Evolutionary conservation across 2,797 vertebrate genomes (phyloP), one percentile per base, ranked within the genome.

Genomic region (Cynodonichthys magdalenae): DNA sequence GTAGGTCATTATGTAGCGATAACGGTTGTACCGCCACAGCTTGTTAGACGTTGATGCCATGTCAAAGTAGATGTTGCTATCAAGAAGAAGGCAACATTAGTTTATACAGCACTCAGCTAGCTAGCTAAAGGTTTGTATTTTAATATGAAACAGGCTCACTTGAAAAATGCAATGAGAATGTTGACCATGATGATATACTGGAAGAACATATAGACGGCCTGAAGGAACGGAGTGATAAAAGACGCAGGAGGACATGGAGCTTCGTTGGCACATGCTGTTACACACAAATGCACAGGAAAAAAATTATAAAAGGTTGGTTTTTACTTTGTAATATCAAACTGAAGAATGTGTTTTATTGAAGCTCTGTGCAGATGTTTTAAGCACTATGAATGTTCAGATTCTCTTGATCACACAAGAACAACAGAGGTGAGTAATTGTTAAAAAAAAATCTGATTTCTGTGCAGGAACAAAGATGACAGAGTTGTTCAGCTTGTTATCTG

Each of bases 171-270:
- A 63, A 99, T 99, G 66, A 99, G 92, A 60, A 98, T 91, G 87
- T 98, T 99, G 93, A 99, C 97, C 96, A 99, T 97, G 90, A 99
- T 98, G 89, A 99, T 97, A 62, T 99, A 99, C 62, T 99, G 97
- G 75, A 98, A 91, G 66, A 99, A 99, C 77, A 99, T 93, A 69
- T 99, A 99, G 53, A 99, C 96, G 0, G 95, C 98, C 88, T 99
- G 97, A 49, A 99, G 95, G 71, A 96, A 94, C 0, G 95, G 94
- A 0, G 94, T 94, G 20, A 99, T 89, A 66, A 99, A 99, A 47
- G 95, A 94, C 11, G 94, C 96, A 3, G 96, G 94, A 65, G 95
- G 92, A 77, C 98, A 99, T 0, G 93, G 60, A 0, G 74, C 2
- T 5, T 84, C 6, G 0, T 70, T 63, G n/a, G 81, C 80, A 81